A percentile compares a stretch with the other conserved stretches of the same genome.
These are phyloP conservation scores for Pavo muticus DNA, from an alignment of 2,113 vertebrate genomes.

Conservation along the genomic window DNA sequence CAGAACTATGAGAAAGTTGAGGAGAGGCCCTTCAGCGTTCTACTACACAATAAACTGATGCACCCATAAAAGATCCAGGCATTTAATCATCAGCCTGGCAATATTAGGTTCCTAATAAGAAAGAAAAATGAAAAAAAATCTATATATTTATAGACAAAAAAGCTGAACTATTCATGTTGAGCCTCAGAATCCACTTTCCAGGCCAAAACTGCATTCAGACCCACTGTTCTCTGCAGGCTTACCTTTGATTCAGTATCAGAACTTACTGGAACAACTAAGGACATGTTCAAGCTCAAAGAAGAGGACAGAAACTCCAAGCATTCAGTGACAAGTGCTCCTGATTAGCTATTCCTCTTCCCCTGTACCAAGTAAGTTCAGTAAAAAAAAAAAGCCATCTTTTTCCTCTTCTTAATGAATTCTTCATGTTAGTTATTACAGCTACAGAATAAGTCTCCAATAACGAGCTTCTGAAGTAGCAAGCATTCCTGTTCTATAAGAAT, in stretches of 20 bases:
- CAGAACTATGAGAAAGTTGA: neutral
- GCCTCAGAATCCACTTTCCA: neutral
- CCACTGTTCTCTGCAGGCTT: neutral
- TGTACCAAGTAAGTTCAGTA: neutral
- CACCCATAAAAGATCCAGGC: neutral
- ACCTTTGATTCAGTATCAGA: neutral
- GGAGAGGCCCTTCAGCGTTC: neutral
- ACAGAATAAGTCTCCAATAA: conserved; percentile 26
- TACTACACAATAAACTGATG: neutral
- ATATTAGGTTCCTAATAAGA: neutral
- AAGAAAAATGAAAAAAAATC: neutral
- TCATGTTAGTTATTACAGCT: conserved; percentile 13
- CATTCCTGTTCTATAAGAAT: neutral
- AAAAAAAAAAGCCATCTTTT: conserved; percentile 28
- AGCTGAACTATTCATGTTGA: neutral
- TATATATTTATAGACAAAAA: neutral
- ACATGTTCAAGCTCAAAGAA: neutral
- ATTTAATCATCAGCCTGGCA: neutral
- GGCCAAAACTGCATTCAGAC: neutral
- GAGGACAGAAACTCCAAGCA: neutral
- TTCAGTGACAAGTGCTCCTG: neutral
- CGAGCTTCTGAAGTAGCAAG: conserved; percentile 11
- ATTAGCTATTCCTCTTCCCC: neutral
- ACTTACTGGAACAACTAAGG: neutral
- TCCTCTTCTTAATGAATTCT: conserved; percentile 7